A percentile compares a stretch with the other conserved stretches of the same genome.
Evolutionary conservation across 2,113 vertebrate genomes (phyloP).

Genomic region (Seriola rivoliana): DNA sequence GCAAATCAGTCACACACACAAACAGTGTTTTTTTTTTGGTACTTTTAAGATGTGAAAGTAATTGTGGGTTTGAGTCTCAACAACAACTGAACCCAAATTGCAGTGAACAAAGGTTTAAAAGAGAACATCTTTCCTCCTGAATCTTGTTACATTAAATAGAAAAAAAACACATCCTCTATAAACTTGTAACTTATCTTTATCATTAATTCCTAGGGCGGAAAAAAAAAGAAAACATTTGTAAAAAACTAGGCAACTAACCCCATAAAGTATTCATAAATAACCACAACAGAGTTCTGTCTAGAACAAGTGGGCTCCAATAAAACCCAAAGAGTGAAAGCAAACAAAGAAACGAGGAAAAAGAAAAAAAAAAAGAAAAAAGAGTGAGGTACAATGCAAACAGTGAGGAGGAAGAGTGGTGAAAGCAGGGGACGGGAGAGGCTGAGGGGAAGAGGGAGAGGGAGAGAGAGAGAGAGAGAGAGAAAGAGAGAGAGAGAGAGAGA

Average conservation of each 20-base stretch:
- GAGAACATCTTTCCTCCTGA: conserved; percentile 30
- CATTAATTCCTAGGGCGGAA: conserved; percentile 5
- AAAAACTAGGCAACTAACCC: conserved; percentile 31
- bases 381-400: conserved; percentile 23
- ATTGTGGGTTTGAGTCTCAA: conserved; percentile 55
- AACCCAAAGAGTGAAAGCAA: conserved; percentile 46
- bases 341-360: conserved; percentile 16
- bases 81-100: conserved; percentile 37
- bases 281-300: conserved; percentile 50
- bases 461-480: too few relatives aligned
- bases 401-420: conserved; percentile 11
- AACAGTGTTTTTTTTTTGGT: conserved; percentile 23
- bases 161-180: conserved; percentile 31
- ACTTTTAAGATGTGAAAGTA: conserved; percentile 48
- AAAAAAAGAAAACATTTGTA: conserved; percentile 44
- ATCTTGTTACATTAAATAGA: conserved; percentile 9
- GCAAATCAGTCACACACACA: conserved; percentile 32
- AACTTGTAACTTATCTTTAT: conserved; percentile 38
- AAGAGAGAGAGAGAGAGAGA: not conserved
- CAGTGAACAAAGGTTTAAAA: conserved; percentile 35
- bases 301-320: conserved; percentile 49
- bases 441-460: not conserved
- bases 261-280: conserved; percentile 61
- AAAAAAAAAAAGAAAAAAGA: conserved; percentile 16
- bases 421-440: conserved; percentile 6